phyloP scores from a whole-genome alignment of 1,140 invertebrate genomes.

The Ladona fulva region DNA sequence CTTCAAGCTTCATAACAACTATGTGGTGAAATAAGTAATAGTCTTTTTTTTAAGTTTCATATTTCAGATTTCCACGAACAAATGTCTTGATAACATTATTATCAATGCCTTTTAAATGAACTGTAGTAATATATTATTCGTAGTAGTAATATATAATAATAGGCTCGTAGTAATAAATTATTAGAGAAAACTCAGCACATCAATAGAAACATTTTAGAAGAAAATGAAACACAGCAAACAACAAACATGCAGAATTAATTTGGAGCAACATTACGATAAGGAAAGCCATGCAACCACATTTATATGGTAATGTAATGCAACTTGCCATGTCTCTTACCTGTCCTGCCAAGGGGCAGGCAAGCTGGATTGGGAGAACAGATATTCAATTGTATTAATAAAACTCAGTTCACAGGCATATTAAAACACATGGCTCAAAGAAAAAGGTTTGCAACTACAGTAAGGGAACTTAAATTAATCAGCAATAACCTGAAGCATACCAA shows the following conservation, averaged over 20 bases:
- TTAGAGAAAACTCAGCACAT: too few relatives aligned
- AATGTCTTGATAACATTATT: too few relatives aligned
- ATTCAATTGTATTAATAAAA: constrained; percentile 14
- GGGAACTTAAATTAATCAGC: not conserved
- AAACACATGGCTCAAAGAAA: constrained; percentile 4
- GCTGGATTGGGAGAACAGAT: constrained; percentile 7
- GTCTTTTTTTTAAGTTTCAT: too few relatives aligned
- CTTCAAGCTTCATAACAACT: too few relatives aligned
- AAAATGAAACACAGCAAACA: too few relatives aligned
- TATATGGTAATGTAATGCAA: not conserved
- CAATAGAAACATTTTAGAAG: too few relatives aligned
- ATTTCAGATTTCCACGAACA: too few relatives aligned
- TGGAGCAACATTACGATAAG: not conserved
- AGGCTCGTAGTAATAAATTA: too few relatives aligned
- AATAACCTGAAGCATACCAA: not conserved
- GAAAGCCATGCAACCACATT: not conserved
- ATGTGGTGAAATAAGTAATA: too few relatives aligned
- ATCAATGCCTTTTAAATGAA: too few relatives aligned
- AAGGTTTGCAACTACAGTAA: constrained; percentile 1
- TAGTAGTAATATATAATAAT: too few relatives aligned
- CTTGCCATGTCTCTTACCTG: constrained; percentile 14
- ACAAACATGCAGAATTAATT: not conserved
- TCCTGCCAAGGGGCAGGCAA: constrained; percentile 16
- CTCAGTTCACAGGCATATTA: not conserved
- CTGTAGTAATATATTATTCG: too few relatives aligned